These are phyloP conservation scores for Harlomillsia oculata DNA, from an alignment of 1,140 invertebrate genomes.

Conservation along the genomic window DNA sequence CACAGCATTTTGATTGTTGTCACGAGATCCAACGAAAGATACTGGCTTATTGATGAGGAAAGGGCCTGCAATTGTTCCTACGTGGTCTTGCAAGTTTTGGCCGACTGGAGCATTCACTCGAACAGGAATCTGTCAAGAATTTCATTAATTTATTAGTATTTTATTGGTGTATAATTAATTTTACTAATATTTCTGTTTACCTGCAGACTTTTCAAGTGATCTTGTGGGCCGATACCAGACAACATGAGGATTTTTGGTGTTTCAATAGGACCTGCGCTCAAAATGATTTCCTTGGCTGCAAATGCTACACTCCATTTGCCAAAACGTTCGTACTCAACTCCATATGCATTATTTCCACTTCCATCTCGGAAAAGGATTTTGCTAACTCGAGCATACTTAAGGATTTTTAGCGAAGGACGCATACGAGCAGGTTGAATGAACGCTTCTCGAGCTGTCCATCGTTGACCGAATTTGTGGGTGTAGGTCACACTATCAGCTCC, in stretches of 20 bases:
- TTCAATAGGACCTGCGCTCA: not conserved
- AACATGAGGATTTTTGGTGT: constrained; percentile 5
- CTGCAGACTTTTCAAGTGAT: constrained; percentile 4
- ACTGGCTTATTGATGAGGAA: constrained; percentile 21
- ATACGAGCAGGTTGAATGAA: constrained; percentile 23
- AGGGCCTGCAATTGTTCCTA: constrained; percentile 19
- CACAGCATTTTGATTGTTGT: constrained; percentile 4
- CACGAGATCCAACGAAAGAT: constrained; percentile 2
- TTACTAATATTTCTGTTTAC: not conserved
- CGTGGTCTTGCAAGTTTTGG: constrained; percentile 41
- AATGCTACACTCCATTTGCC: constrained; percentile 1
- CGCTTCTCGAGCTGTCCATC: constrained; percentile 11
- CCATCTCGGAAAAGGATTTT: constrained; percentile 4
- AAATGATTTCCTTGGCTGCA: constrained; percentile 5
- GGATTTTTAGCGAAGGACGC: constrained; percentile 15
- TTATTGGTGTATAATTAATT: not conserved
- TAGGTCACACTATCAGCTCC: constrained; percentile 20
- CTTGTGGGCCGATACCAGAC: constrained; percentile 1
- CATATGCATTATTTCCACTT: constrained; percentile 7
- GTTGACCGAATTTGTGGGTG: constrained; percentile 9
- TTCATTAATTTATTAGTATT: not conserved
- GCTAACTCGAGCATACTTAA: constrained; percentile 12
- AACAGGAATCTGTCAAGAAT: constrained; percentile 40
- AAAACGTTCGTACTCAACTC: constrained; percentile 20
- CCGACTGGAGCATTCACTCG: constrained; percentile 45